Conservation (phyloP, 2,797 vertebrate genomes). For the Lepilemur septentrionalis region DNA sequence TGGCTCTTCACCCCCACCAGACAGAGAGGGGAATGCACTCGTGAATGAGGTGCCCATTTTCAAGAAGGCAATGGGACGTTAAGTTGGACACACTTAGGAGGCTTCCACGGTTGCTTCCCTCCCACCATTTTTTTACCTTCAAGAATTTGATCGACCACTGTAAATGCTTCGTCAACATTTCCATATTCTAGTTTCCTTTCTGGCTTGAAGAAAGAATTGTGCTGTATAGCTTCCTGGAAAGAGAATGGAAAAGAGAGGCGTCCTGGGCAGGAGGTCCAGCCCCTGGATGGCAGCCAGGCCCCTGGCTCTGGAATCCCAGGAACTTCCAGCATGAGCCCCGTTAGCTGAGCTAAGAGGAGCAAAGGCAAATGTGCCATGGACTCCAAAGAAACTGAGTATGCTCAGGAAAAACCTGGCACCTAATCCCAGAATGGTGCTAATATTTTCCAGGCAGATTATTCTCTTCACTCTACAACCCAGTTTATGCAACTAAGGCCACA, state of each 20-base stretch:
- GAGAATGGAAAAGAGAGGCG: background rate
- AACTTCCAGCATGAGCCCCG: background rate
- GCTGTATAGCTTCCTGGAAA: slow-evolving; percentile 83
- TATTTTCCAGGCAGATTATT: background rate
- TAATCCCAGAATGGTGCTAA: background rate
- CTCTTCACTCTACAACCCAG: background rate
- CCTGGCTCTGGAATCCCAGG: too few relatives aligned
- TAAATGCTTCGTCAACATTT: slow-evolving; percentile 84
- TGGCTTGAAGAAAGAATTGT: slow-evolving; percentile 82
- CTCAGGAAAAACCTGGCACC: background rate
- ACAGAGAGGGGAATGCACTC: accelerated
- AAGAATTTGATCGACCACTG: slow-evolving; percentile 80
- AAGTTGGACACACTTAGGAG: background rate
- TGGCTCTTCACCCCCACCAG: background rate
- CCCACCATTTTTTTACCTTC: slow-evolving; percentile 81
- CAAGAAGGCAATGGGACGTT: background rate
- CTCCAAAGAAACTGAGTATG: background rate
- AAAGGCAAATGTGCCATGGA: background rate
- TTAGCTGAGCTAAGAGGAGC: background rate
- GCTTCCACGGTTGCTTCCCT: background rate
- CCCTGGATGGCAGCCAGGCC: background rate
- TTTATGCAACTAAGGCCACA: background rate
- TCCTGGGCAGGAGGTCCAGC: background rate
- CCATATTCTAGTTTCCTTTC: slow-evolving; percentile 84
- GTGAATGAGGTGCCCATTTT: background rate